These are phyloP conservation scores for Paracyclopina nana DNA, from an alignment of 1,140 invertebrate genomes.

Conservation along the genomic window DNA sequence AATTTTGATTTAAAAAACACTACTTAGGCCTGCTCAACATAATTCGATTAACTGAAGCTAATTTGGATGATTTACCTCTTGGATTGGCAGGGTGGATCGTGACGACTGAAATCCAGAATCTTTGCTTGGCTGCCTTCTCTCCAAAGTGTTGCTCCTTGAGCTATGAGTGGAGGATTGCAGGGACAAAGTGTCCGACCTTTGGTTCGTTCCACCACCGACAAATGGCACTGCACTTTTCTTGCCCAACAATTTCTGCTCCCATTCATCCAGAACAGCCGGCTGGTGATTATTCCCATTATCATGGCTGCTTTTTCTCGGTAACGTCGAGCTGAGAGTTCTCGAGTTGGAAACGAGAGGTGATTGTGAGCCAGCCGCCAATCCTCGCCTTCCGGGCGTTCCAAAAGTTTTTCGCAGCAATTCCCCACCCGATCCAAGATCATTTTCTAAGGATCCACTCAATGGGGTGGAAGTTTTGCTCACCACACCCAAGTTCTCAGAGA, in stretches of 20 bases:
- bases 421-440: not conserved
- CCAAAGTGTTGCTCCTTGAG: too few species aligned
- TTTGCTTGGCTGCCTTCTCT: too few species aligned
- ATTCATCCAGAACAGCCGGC: not conserved
- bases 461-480: conserved; percentile 5
- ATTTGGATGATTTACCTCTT: too few species aligned
- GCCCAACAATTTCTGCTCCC: conserved; percentile 1
- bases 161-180: too few species aligned
- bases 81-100: too few species aligned
- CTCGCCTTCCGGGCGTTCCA: not conserved
- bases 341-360: not conserved
- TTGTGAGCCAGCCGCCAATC: not conserved
- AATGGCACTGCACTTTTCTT: not conserved
- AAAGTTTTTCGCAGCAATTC: not conserved
- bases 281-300: not conserved
- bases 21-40: too few species aligned
- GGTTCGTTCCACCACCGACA: too few species aligned
- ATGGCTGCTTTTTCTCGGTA: not conserved
- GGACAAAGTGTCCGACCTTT: too few species aligned
- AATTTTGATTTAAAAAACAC: too few species aligned
- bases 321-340: not conserved
- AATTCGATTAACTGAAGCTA: too few species aligned
- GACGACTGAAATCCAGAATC: too few species aligned
- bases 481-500: conserved; percentile 5
- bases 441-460: not conserved